A percentile compares a stretch with the other conserved stretches of the same genome.
These are phyloP conservation scores for Perizoma affinitatum DNA, from an alignment of 2,888 invertebrate species.

Conservation along the genomic window DNA sequence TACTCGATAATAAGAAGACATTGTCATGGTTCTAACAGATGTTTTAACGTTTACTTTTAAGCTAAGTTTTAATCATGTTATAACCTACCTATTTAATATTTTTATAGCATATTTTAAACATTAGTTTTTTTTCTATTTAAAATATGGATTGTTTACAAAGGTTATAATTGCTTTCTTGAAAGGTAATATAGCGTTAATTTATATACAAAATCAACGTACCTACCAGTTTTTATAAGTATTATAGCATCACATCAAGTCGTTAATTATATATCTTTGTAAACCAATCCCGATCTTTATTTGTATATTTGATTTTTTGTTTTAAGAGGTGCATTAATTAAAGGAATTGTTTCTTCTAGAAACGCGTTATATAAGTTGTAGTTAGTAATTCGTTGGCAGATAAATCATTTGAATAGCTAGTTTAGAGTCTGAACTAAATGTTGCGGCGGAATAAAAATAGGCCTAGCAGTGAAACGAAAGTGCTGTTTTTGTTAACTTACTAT, in stretches of 20 bases:
- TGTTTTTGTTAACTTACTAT: slow-evolving; percentile 74
- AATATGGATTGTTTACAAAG: slow-evolving; percentile 23
- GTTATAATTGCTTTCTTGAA: slow-evolving; percentile 20
- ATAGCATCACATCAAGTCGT: slow-evolving; percentile 41
- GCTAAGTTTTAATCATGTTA: slow-evolving; percentile 62
- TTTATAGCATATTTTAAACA: slow-evolving; percentile 63
- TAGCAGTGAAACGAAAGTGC: slow-evolving; percentile 64
- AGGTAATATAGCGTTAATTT: slow-evolving; percentile 6
- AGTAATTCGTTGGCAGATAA: slow-evolving; percentile 44
- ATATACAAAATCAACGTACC: slow-evolving; percentile 1
- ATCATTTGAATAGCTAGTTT: slow-evolving; percentile 28
- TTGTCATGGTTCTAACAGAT: slow-evolving; percentile 58
- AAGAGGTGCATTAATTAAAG: slow-evolving; percentile 72
- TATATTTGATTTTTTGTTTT: slow-evolving; percentile 73
- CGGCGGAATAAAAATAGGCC: slow-evolving; percentile 48
- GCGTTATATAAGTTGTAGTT: slow-evolving; percentile 51
- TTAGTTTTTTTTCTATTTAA: slow-evolving; percentile 27
- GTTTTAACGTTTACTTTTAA: slow-evolving; percentile 55
- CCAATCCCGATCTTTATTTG: slow-evolving; percentile 64
- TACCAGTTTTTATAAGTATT: slow-evolving; percentile 23
- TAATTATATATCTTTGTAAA: slow-evolving; percentile 47
- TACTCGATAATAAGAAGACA: slow-evolving; percentile 45
- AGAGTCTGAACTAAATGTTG: slow-evolving; percentile 54
- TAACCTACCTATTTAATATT: slow-evolving; percentile 71
- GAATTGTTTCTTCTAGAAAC: slow-evolving; percentile 59